Evolutionary conservation across 2,797 vertebrate genomes (phyloP), one percentile per base, ranked within the genome.

Genomic region (Myotis planiceps): DNA sequence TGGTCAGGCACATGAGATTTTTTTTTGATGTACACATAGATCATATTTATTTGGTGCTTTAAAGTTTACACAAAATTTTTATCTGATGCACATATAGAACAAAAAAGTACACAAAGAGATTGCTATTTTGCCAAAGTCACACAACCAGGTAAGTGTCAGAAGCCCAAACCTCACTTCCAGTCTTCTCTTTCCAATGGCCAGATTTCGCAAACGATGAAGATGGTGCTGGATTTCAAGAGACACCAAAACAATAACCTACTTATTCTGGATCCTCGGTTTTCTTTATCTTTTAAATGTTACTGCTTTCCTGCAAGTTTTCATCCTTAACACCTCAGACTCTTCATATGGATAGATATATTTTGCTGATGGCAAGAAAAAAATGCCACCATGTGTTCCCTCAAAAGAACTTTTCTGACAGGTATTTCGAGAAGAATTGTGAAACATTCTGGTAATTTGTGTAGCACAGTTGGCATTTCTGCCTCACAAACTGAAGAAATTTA

Each of bases 291-390:
- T 72, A 89, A 86, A 71, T 85, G 81, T 90, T 88, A 68, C 75
- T 66, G 84, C 39, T 90, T 92, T 87, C 37, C 65, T 95, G n/a
- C 45, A 45, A 45, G 80, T 60, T 96, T 95, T 76, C 53, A 63
- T 88, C 49, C 47, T 69, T 95, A 84, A 80, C 86, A 83, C 68
- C 8, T 92, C 84, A 95, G n/a, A 16, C 10, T 84, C n/a, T 53
- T 95, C 84, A 39, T 71, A 39, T 80, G 84, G 27, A 49, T 37
- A 72, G 60, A 72, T 92, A 34, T 1, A 78, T 80, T 94, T 94
- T 97, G 87, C 79, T 95, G 76, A 85, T 63, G 71, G 72, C 82
- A 94, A 93, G 87, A 63, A 96, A 92, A 92, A 96, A 94, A 95
- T 92, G 72, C 83, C 86, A 91, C 89, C 80, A 84, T 69, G 74